These are phyloP conservation scores for Serinus canaria DNA, from an alignment of 2,113 vertebrate species.

Conservation along the genomic window DNA sequence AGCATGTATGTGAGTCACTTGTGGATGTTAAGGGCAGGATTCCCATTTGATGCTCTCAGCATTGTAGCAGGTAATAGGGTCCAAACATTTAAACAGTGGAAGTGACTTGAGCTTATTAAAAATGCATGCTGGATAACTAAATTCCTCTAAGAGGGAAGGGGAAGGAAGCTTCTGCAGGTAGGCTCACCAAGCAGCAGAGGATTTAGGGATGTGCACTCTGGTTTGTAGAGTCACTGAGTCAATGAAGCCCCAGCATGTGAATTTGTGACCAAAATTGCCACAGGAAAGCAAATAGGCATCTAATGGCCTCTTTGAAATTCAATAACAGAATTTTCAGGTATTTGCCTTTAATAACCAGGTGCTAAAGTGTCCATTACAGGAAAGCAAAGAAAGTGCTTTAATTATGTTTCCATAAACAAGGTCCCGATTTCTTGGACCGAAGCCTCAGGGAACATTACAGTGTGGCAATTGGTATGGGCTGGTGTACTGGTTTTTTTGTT, in stretches of 20 bases:
- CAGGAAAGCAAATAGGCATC: not conserved
- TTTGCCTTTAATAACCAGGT: not conserved
- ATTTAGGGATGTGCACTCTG: not conserved
- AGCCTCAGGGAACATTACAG: not conserved
- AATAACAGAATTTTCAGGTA: not conserved
- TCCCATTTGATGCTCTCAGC: not conserved
- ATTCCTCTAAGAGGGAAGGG: not conserved
- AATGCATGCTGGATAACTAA: not conserved
- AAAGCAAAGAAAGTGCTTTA: slow-evolving; percentile 23
- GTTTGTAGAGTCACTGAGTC: not conserved
- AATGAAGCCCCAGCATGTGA: not conserved
- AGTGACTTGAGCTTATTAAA: not conserved
- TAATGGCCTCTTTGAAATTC: not conserved
- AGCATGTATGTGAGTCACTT: not conserved
- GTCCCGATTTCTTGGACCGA: not conserved
- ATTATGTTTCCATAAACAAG: slow-evolving; percentile 7
- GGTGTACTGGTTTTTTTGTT: not conserved
- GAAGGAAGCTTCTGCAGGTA: not conserved
- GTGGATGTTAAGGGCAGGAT: not conserved
- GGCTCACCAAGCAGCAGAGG: not conserved
- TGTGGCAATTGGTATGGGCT: not conserved
- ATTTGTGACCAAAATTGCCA: not conserved
- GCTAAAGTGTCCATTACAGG: not conserved
- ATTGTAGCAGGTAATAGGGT: not conserved
- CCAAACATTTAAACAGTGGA: not conserved